Percentiles rank a stretch among this genome's conserved stretches.
Evolutionary conservation across 2,797 vertebrate species (phyloP).

Genomic region (Lutjanus argentimaculatus): DNA sequence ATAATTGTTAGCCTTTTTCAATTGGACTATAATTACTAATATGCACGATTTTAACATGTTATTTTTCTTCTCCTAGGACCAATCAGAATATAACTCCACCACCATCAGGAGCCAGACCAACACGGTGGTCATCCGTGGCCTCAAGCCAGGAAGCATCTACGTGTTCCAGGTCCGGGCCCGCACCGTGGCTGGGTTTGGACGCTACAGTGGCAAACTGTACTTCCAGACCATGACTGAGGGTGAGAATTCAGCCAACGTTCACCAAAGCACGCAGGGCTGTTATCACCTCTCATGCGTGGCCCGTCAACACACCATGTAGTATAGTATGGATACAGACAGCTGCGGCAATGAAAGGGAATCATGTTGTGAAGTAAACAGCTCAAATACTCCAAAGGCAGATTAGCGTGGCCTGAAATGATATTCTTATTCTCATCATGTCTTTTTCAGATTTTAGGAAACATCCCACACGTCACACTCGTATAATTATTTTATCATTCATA

Average conservation of each 20-base stretch:
- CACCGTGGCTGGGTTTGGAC: constrained; percentile 97
- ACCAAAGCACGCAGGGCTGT: constrained; percentile 67
- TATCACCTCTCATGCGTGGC: constrained; percentile 66
- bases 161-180: constrained; percentile 99
- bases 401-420: constrained; percentile 14
- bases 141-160: constrained; percentile 97
- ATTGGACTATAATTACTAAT: constrained; percentile 55
- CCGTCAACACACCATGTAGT: constrained; percentile 37
- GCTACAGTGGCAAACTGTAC: constrained; percentile 99
- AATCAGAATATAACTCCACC: constrained; percentile 93
- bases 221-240: constrained; percentile 99
- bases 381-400: constrained; percentile 34
- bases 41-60: constrained; percentile 29
- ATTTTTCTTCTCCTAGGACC: constrained; percentile 86
- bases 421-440: constrained; percentile 3
- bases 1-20: constrained; percentile 32
- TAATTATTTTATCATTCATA: constrained; percentile 8
- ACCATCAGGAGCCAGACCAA: constrained; percentile 96
- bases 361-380: constrained; percentile 58
- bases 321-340: constrained; percentile 64
- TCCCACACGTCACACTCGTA: neutral
- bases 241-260: constrained; percentile 80
- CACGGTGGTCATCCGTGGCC: constrained; percentile 94
- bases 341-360: constrained; percentile 50
- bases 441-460: constrained; percentile 11